Conservation (phyloP, 2,113 vertebrate genomes). For the Calidris pugnax region DNA sequence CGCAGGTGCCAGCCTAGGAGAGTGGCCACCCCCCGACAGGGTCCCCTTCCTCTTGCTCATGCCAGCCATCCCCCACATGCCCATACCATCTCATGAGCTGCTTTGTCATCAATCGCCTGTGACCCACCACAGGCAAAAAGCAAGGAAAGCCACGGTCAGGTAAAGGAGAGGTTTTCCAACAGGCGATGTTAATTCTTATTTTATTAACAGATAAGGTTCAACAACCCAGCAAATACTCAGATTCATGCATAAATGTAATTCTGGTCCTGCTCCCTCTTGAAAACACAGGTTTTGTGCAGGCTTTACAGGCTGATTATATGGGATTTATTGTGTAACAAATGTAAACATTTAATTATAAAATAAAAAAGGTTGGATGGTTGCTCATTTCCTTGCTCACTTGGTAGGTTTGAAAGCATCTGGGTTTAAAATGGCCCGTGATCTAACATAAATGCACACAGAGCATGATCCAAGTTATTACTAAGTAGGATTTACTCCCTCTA, state of each 20-base stretch:
- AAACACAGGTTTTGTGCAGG: background rate
- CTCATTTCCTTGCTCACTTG: background rate
- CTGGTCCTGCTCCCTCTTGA: background rate
- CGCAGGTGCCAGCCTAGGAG: background rate
- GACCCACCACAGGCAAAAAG: background rate
- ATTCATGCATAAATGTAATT: background rate
- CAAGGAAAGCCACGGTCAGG: background rate
- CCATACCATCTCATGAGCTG: background rate
- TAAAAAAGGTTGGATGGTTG: background rate
- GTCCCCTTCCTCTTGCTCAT: background rate
- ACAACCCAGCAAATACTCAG: background rate
- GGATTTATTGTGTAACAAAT: conserved; percentile 10
- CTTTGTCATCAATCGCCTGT: background rate
- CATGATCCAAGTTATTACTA: background rate
- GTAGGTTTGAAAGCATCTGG: background rate
- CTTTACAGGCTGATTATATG: background rate
- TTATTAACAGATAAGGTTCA: background rate
- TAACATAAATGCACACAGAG: background rate
- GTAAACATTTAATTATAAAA: conserved; percentile 46
- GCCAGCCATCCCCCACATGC: background rate
- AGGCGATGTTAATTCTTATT: background rate
- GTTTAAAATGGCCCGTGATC: background rate
- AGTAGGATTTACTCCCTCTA: conserved; percentile 7
- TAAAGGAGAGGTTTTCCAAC: background rate
- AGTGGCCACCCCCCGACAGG: accelerated